Percentiles rank a stretch among this genome's conserved stretches.
Evolutionary conservation across 92 coral and sea anemone species (phyloP).

Genomic region (Scolanthus callimorphus): DNA sequence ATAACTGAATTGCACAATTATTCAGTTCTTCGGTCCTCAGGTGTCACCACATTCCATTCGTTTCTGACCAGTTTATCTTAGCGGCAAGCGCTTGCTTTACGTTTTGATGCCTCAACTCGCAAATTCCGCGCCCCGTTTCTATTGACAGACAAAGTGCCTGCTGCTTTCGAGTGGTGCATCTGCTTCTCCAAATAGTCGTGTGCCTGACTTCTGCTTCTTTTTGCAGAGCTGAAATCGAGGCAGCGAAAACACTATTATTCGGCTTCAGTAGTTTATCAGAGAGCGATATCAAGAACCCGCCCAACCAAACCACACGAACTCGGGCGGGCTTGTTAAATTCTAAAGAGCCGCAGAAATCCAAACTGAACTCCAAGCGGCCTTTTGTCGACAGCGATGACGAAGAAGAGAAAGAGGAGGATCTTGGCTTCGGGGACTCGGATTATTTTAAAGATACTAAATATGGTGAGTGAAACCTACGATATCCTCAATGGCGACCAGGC

Average conservation of each 20-base stretch:
- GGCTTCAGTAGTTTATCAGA: constrained; percentile 45
- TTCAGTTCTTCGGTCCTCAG: too few species aligned
- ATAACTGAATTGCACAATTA: too few species aligned
- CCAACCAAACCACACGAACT: constrained; percentile 1
- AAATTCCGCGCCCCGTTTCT: too few species aligned
- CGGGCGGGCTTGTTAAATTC: constrained; percentile 18
- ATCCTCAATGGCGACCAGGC: too few species aligned
- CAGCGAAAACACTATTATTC: constrained; percentile 72
- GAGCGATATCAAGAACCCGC: constrained; percentile 3
- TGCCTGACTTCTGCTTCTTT: too few species aligned
- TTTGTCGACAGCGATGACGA: constrained; percentile 41
- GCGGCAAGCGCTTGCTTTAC: too few species aligned
- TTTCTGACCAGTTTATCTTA: too few species aligned
- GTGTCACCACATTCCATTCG: too few species aligned
- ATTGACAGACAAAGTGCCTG: too few species aligned
- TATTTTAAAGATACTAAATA: constrained; percentile 80
- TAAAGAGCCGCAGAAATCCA: constrained; percentile 34
- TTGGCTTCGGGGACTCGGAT: constrained; percentile 83
- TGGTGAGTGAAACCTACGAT: constrained; percentile 30
- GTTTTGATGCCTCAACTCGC: too few species aligned
- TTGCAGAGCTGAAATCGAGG: constrained; percentile 83
- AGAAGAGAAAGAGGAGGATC: constrained; percentile 42
- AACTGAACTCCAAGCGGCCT: constrained; percentile 68
- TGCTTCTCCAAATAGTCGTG: too few species aligned
- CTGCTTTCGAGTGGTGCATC: too few species aligned